phyloP scores from a whole-genome alignment of 1,140 invertebrate genomes.

The Plectus sambesii region DNA sequence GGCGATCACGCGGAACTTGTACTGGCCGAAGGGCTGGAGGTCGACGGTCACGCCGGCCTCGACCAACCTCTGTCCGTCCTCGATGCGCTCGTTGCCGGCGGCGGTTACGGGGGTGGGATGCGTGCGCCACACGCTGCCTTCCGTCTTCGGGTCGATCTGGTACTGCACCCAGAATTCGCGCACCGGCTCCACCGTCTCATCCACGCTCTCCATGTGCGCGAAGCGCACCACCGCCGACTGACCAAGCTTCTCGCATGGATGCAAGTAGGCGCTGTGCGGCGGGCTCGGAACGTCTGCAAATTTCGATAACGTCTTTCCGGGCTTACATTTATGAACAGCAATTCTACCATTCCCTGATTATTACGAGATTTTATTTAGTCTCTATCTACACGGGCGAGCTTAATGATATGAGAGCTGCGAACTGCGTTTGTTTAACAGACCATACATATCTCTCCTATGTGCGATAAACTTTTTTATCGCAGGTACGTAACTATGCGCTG shows the following conservation, averaged over 20 bases:
- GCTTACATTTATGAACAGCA: no score
- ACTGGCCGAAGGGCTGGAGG: constrained; percentile 53
- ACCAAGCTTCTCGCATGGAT: constrained; percentile 54
- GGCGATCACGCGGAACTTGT: constrained; percentile 85
- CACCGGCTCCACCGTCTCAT: constrained; percentile 32
- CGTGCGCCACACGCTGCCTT: constrained; percentile 31
- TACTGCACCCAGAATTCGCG: constrained; percentile 45
- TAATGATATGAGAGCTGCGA: no score
- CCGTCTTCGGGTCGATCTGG: constrained; percentile 36
- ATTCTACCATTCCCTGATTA: no score
- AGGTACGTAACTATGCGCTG: no score
- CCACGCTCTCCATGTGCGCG: constrained; percentile 77
- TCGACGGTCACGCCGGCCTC: constrained; percentile 28
- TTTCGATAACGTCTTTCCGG: no score
- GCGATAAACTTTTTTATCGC: no score
- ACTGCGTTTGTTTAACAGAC: no score
- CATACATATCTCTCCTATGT: no score
- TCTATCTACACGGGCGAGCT: no score
- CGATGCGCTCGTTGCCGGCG: constrained; percentile 29
- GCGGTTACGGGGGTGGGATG: constrained; percentile 40
- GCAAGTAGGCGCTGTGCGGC: constrained; percentile 58
- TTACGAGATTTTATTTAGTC: no score
- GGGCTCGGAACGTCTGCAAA: constrained; percentile 74
- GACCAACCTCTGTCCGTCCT: constrained; percentile 22
- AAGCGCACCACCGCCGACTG: constrained; percentile 66